Evolutionary conservation across 2,888 invertebrate genomes (phyloP).

Genomic region (Stictocephala bisonia): DNA sequence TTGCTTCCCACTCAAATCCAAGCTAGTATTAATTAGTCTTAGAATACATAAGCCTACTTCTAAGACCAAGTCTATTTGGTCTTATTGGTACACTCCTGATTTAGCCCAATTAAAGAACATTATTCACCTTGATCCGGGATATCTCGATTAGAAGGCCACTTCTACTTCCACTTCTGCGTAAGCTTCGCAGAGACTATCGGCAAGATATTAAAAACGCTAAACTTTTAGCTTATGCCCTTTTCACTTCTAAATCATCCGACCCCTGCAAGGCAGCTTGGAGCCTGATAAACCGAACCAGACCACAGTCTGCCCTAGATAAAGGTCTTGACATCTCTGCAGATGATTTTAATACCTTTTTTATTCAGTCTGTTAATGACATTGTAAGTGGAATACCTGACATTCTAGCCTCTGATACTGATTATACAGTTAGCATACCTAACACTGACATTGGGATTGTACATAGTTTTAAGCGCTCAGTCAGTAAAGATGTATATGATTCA

Average conservation of each 20-base stretch:
- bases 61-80: not conserved
- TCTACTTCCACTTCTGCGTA: not conserved
- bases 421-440: too few species aligned
- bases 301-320: too few species aligned
- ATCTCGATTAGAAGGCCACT: not conserved
- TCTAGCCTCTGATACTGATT: too few species aligned
- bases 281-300: constrained; percentile 6
- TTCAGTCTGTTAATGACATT: too few species aligned
- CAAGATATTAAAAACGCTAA: not conserved
- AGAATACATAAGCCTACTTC: not conserved
- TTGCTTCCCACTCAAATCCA: not conserved
- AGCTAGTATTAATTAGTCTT: not conserved
- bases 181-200: not conserved
- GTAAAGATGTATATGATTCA: constrained; percentile 4
- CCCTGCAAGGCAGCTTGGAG: constrained; percentile 32
- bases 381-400: too few species aligned
- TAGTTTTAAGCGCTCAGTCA: not conserved
- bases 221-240: not conserved
- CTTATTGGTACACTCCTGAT: constrained; percentile 24
- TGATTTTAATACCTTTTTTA: too few species aligned
- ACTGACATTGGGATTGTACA: too few species aligned
- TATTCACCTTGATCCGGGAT: not conserved
- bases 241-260: not conserved
- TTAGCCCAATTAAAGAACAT: not conserved
- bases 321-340: too few species aligned